Base-by-base conservation (phyloP, 2,797 vertebrate genomes). In the Malurus leucopterus region DNA sequence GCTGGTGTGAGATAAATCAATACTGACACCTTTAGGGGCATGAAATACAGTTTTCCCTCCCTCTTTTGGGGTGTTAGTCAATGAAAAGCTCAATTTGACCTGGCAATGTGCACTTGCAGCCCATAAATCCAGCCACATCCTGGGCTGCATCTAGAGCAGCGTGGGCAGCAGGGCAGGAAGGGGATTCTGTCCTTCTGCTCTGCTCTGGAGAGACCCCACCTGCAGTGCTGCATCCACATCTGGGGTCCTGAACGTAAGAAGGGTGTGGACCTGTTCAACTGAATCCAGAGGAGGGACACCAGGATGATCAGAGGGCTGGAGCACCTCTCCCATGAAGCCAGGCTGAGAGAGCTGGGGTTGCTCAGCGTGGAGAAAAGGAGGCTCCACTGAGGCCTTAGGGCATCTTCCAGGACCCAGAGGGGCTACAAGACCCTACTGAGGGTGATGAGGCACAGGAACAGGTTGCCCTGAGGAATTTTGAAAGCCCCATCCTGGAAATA, bases 21-120 rank as follows among this genome's bases (percentile, higher is more conserved):
- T 9, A 32, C 13, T 44, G 40, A 32, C 5, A 38, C 30, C 9
- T 34, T 7, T 30, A 73, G 34, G 9, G n/a, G 9, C 32, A 49
- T 67, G 3, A 38, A 19, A 16, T 19, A 20, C 24, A n/a, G 8
- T 21, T 61, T 53, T 19, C 26, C 19, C 20, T 8, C 20, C 16
- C 49, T 22, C 20, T 38, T 23, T 24, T 19, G 22, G 22, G 17
- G 3, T 24, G 40, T 9, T 58, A 17, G 27, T 58, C 24, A 3
- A 65, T 49, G 46, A 17, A 50, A 49, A 30, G 11, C 26, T 38
- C 44, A n/a, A 10, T 5, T 4, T 16, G 29, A 73, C 10, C 22
- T 13, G 11, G 12, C 8, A 59, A 16, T 21, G 5, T 27, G 44
- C 1, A 1, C 9, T 49, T 8, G 2, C 44, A 40, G 10, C 29